These are phyloP conservation scores for Proctacanthus coquilletti DNA, from an alignment of 1,140 invertebrate species.

Conservation along the genomic window DNA sequence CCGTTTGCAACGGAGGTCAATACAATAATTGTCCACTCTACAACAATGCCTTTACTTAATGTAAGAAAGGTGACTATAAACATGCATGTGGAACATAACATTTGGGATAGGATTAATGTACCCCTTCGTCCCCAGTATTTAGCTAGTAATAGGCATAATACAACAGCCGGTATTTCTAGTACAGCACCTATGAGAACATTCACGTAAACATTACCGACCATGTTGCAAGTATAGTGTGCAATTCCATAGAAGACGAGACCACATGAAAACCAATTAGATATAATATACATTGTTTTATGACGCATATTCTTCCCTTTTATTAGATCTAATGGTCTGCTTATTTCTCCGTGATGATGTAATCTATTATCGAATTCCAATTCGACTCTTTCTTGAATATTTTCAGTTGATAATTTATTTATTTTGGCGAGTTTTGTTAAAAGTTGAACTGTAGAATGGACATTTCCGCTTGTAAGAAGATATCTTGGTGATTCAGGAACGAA, in stretches of 20 bases:
- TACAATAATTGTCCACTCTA: conserved; percentile 11
- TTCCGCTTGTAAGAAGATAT: background rate
- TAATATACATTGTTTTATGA: conserved; percentile 52
- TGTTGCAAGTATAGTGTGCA: conserved; percentile 54
- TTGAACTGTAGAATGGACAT: background rate
- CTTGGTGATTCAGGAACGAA: background rate
- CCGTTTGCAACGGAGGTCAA: conserved; percentile 24
- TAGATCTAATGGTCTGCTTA: too few relatives aligned
- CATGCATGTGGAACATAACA: conserved; percentile 43
- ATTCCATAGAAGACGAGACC: conserved; percentile 60
- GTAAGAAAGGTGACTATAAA: conserved; percentile 40
- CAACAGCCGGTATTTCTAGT: conserved; percentile 49
- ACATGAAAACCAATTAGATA: conserved; percentile 54
- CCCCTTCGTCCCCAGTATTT: conserved; percentile 45
- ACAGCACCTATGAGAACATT: conserved; percentile 54
- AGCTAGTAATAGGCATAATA: conserved; percentile 47
- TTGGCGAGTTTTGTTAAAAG: background rate
- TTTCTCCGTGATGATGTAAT: too few relatives aligned
- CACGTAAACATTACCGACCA: conserved; percentile 54
- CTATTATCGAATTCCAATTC: too few relatives aligned
- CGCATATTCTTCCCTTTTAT: too few relatives aligned
- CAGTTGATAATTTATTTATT: background rate
- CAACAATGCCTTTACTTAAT: too few relatives aligned
- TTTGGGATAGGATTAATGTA: conserved; percentile 44
- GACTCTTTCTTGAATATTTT: background rate